Evolutionary conservation across 2,113 vertebrate genomes (phyloP).

Genomic region (Peromyscus polionotus): DNA sequence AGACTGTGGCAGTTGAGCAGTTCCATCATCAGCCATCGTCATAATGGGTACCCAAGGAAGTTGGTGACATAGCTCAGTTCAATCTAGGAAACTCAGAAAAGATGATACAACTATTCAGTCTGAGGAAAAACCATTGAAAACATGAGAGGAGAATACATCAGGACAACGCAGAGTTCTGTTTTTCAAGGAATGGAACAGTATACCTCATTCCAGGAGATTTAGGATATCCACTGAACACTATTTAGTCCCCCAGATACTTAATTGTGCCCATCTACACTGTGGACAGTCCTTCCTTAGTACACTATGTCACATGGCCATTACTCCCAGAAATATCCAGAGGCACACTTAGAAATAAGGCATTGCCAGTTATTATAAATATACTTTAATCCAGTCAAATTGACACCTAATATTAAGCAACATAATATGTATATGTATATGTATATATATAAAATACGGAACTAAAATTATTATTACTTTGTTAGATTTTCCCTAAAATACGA

Average conservation of each 20-base stretch:
- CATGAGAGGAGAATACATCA: neutral
- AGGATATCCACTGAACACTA: neutral
- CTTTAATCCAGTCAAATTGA: neutral
- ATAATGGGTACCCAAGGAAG: neutral
- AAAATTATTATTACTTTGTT: neutral
- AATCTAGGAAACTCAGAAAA: neutral
- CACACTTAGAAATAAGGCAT: neutral
- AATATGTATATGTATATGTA: neutral
- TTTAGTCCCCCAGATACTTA: neutral
- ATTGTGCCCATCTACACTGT: neutral
- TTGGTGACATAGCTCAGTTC: neutral
- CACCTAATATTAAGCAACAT: neutral
- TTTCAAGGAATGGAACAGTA: neutral
- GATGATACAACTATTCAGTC: neutral
- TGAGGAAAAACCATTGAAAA: neutral
- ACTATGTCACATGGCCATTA: neutral
- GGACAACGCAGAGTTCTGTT: neutral
- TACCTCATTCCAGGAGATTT: neutral
- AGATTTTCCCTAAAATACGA: neutral
- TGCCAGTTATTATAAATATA: no score
- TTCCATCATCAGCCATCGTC: rapidly evolving
- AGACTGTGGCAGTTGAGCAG: neutral
- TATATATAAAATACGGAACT: neutral
- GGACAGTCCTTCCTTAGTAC: no score
- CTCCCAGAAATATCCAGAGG: neutral